A percentile compares a stretch with the other conserved stretches of the same genome.
Conservation (phyloP, 2,113 vertebrate genomes). For the Maccullochella peelii region DNA sequence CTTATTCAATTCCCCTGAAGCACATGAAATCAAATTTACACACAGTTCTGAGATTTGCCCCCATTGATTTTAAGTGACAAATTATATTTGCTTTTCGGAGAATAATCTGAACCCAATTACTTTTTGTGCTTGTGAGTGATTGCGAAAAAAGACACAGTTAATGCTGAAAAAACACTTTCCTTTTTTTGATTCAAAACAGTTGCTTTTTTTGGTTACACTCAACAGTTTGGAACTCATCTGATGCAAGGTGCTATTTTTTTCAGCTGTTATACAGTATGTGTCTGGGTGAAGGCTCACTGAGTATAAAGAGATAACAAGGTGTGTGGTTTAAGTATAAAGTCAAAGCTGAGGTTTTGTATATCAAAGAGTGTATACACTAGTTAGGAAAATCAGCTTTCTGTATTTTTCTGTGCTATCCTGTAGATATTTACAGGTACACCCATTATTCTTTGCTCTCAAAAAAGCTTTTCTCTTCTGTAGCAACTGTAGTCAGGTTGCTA, state of each 20-base stretch:
- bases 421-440: slow-evolving; percentile 11
- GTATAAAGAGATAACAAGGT: slow-evolving; percentile 28
- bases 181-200: slow-evolving; percentile 3
- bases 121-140: slow-evolving; percentile 25
- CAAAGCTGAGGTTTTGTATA: slow-evolving; percentile 15
- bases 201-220: slow-evolving; percentile 12
- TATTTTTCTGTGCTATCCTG: neutral
- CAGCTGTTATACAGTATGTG: slow-evolving; percentile 4
- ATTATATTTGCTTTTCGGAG: slow-evolving; percentile 36
- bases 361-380: neutral
- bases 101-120: slow-evolving; percentile 51
- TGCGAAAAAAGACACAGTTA: slow-evolving; percentile 2
- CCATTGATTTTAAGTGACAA: slow-evolving; percentile 55
- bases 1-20: slow-evolving; percentile 60
- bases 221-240: slow-evolving; percentile 13
- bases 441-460: slow-evolving; percentile 10
- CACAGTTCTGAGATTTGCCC: slow-evolving; percentile 47
- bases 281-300: neutral
- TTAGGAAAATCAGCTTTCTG: neutral
- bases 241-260: slow-evolving; percentile 3
- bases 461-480: neutral
- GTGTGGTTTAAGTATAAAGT: slow-evolving; percentile 16
- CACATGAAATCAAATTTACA: slow-evolving; percentile 57
- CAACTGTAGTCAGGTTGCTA: neutral
- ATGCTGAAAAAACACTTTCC: neutral